Evolutionary conservation across 1,140 invertebrate genomes (phyloP), one percentile per base, ranked within the genome.

Genomic region (Formica exsecta): DNA sequence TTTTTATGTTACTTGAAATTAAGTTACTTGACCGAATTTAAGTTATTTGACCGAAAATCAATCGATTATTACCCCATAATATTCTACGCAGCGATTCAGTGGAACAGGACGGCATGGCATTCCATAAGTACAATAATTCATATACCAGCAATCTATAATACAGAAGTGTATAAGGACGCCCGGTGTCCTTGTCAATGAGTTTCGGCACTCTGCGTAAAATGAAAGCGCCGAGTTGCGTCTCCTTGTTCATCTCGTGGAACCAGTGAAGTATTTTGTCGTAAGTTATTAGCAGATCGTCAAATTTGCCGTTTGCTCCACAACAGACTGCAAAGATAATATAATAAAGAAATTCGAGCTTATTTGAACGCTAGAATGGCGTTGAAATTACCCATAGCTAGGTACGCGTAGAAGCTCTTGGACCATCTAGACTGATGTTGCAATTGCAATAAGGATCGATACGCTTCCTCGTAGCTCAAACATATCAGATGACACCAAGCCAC

Each of bases 71-170:
- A 96, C 96, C 95, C 87, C 89, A 79, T 64, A 96, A 90, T 88
- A 97, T 96, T 19, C 62, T 89, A 8, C 92, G 86, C 3, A 97
- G 89, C 70, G 96, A 94, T 41, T 95, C 94, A 0, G 75, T 59
- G 4, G 94, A 95, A 92, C 97, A 97, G 29, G 96, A 96, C 2
- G 97, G 96, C 87, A 97, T 93, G 4, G 97, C 96, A 91, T 97
- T 97, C 97, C 97, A 97, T 36, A 97, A 93, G 87, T 97, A 97
- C 5, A 97, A 93, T 88, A 97, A 94, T 92, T 97, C 97, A 90
- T 97, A 96, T 44, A 96, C 95, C 16, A 97, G 94, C 51, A 97
- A 92, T 84, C 96, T 95, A 92, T 96, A 97, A 90, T 95, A 96
- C 51, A 95, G 57, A 54, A 80, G 41, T 1, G 88, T 85, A 65